Evolutionary conservation across 2,113 vertebrate species (phyloP), one percentile per base, ranked within the genome.

Genomic region (Neodon shergylaensis): DNA sequence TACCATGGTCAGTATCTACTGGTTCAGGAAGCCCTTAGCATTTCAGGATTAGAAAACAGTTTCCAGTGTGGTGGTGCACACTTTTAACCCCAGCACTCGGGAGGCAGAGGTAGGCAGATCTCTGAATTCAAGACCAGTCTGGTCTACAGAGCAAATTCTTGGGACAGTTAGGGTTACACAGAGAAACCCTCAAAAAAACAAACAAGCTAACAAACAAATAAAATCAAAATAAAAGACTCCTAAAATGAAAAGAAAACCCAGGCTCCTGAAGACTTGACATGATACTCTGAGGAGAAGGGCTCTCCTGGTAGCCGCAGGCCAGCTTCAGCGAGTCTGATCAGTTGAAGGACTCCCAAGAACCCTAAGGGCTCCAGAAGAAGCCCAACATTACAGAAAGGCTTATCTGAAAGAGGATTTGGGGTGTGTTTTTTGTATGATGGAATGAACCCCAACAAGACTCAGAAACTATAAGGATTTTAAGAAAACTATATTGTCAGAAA

Each of bases 11-110:
- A 63, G 82, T 76, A 82, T 39, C 28, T 79, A 47, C 82, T 92
- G 7, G n/a, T 44, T 94, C n/a, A 33, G 39, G 85, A 86, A 86
- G 63, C 81, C 28, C 39, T 44, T 8, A 36, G 44, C 28, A 36
- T 86, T 93, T 83, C 47, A 66, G 44, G 72, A 92, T 77, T 63
- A 90, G 58, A 47, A 87, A 92, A 66, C 21, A 39, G 58, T 82
- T 65, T 95, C 63, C 39, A 93, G 42, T 10, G 24, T 63, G 81
- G 58, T 26, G 81, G 58, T 9, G 7, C 54, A 61, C 0, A 6
- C 52, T 36, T 82, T 24, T 39, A 81, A 81, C 6, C 36, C n/a
- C 52, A 24, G 52, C 33, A n/a, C 52, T 58, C 0, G 12, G 76
- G 44, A 33, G 58, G 54, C n/a, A 63, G 24, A 83, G n/a, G 81